These are phyloP conservation scores for Vulpes vulpes DNA, from an alignment of 2,113 vertebrate species.

Conservation along the genomic window DNA sequence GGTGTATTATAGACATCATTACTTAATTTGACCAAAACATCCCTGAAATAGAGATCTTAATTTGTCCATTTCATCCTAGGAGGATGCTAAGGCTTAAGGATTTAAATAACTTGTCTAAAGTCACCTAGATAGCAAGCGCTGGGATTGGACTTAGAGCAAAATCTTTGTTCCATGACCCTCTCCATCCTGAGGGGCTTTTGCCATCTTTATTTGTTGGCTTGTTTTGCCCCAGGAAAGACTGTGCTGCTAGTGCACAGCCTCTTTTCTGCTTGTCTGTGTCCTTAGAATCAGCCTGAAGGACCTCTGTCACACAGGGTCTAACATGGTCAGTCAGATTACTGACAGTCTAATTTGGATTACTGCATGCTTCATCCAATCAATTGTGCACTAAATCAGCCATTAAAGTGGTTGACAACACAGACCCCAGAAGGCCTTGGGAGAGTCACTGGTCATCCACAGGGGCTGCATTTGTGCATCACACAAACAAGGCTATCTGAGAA, in stretches of 20 bases:
- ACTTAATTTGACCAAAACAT: neutral
- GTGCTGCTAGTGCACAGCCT: neutral
- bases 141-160: neutral
- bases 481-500: neutral
- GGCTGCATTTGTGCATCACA: neutral
- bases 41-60: neutral
- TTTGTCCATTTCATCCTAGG: neutral
- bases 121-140: neutral
- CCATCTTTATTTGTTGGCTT: accelerated
- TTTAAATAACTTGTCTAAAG: neutral
- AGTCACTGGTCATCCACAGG: neutral
- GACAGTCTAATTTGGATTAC: slow-evolving; percentile 28
- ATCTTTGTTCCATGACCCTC: neutral
- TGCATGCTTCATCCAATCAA: slow-evolving; percentile 66
- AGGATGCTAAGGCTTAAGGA: neutral
- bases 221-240: neutral
- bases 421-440: neutral
- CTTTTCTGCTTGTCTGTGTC: neutral
- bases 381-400: slow-evolving; percentile 50
- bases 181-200: neutral
- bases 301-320: neutral
- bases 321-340: slow-evolving; percentile 30
- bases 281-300: neutral
- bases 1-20: too few species aligned
- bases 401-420: neutral